A percentile compares a stretch with the other conserved stretches of the same genome.
Conservation (phyloP, 2,888 invertebrate species). For the Tetranychus piercei region DNA sequence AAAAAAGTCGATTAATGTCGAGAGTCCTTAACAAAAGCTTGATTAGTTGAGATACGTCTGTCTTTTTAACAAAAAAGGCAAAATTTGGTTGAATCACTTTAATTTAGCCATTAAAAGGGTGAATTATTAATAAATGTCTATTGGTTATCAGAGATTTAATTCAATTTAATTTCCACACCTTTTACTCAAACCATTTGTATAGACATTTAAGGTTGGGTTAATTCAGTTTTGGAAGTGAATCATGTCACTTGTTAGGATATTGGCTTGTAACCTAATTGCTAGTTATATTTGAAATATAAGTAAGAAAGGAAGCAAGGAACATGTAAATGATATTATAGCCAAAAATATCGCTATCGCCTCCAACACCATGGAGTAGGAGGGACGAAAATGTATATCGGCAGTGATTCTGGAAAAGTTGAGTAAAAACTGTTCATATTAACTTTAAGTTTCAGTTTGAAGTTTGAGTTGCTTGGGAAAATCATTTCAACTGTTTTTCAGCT, state of each 20-base stretch:
- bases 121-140: too few species aligned
- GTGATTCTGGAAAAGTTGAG: not conserved
- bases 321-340: not conserved
- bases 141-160: too few species aligned
- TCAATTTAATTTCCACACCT: too few species aligned
- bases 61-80: too few species aligned
- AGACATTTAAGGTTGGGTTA: not conserved
- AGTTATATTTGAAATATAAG: not conserved
- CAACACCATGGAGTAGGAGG: not conserved
- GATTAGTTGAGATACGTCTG: too few species aligned
- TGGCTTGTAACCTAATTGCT: constrained; percentile 1
- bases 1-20: too few species aligned
- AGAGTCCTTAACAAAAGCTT: too few species aligned
- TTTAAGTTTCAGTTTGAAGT: not conserved
- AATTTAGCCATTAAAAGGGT: too few species aligned
- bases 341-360: not conserved
- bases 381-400: not conserved
- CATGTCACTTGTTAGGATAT: not conserved
- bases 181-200: not conserved
- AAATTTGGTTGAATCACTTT: too few species aligned
- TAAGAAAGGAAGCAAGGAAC: not conserved
- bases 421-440: not conserved
- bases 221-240: not conserved
- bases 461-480: not conserved
- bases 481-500: not conserved